Percentiles rank a stretch among this genome's conserved stretches.
Evolutionary conservation across 1,140 invertebrate species (phyloP).

Genomic region (Calliphora vicina): DNA sequence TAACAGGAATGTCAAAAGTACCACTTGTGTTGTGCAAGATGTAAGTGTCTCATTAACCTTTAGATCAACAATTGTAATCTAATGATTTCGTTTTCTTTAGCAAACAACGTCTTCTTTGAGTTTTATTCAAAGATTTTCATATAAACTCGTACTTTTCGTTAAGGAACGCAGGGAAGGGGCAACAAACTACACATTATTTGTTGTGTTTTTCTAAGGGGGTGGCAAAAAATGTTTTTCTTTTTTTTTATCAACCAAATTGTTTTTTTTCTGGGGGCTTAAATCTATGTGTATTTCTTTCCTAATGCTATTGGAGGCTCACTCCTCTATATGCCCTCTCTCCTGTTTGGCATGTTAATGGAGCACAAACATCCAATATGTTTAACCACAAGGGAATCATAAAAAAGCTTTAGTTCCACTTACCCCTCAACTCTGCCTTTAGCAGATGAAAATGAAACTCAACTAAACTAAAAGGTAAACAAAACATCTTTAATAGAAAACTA

Average conservation of each 20-base stretch:
- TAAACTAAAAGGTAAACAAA: background rate
- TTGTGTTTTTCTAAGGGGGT: background rate
- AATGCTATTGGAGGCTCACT: background rate
- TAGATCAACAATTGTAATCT: slow-evolving; percentile 33
- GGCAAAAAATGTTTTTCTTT: background rate
- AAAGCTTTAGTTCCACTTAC: background rate
- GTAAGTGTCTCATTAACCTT: slow-evolving; percentile 32
- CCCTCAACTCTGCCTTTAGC: background rate
- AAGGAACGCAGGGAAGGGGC: background rate
- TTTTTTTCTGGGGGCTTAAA: background rate
- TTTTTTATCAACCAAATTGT: slow-evolving; percentile 26
- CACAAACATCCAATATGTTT: background rate
- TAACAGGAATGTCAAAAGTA: background rate
- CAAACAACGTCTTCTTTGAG: background rate
- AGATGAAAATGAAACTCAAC: background rate
- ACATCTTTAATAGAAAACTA: background rate
- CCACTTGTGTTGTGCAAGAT: background rate
- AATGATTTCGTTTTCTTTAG: slow-evolving; percentile 8
- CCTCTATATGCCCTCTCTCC: background rate
- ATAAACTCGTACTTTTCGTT: background rate
- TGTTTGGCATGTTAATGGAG: slow-evolving; percentile 7
- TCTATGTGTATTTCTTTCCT: background rate
- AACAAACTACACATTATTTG: background rate
- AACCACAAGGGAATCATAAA: slow-evolving; percentile 29
- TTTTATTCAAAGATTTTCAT: background rate